Evolutionary conservation across 2,797 vertebrate genomes (phyloP).

Genomic region (Danio choprae): DNA sequence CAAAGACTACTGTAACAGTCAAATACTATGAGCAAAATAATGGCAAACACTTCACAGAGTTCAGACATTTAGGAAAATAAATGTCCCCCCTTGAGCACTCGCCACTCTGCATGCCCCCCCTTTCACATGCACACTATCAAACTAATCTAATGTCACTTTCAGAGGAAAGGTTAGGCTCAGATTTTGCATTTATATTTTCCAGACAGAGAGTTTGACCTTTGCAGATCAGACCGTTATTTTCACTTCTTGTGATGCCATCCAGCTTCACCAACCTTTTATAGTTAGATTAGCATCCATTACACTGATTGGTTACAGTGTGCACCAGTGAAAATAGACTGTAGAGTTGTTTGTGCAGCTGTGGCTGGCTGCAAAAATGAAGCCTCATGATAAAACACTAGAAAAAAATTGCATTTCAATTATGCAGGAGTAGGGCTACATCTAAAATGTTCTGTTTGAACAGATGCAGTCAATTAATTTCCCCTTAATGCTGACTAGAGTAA

Average conservation of each 20-base stretch:
- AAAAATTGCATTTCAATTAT: background rate
- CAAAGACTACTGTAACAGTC: background rate
- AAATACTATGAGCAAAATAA: background rate
- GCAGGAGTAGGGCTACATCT: background rate
- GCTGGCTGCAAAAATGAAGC: conserved; percentile 60
- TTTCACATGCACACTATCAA: conserved; percentile 66
- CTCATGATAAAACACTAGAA: background rate
- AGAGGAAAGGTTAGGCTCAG: conserved; percentile 79
- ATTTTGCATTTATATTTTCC: conserved; percentile 76
- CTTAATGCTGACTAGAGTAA: background rate
- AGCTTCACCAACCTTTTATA: conserved; percentile 20
- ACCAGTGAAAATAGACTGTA: conserved; percentile 4
- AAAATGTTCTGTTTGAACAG: background rate
- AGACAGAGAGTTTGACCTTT: conserved; percentile 77
- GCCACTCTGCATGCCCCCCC: conserved; percentile 25
- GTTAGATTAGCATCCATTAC: conserved; percentile 52
- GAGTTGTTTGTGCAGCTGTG: conserved; percentile 55
- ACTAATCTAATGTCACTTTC: conserved; percentile 79
- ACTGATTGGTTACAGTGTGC: conserved; percentile 40
- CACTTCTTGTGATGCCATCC: conserved; percentile 61
- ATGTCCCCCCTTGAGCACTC: conserved; percentile 61
- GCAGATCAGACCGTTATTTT: conserved; percentile 67
- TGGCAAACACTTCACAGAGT: conserved; percentile 65
- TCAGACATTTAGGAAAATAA: conserved; percentile 74
- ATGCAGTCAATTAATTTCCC: background rate